Percentiles rank a stretch among this genome's conserved stretches.
phyloP scores from a whole-genome alignment of 1,140 invertebrate species.

The Drosophila suzukii region DNA sequence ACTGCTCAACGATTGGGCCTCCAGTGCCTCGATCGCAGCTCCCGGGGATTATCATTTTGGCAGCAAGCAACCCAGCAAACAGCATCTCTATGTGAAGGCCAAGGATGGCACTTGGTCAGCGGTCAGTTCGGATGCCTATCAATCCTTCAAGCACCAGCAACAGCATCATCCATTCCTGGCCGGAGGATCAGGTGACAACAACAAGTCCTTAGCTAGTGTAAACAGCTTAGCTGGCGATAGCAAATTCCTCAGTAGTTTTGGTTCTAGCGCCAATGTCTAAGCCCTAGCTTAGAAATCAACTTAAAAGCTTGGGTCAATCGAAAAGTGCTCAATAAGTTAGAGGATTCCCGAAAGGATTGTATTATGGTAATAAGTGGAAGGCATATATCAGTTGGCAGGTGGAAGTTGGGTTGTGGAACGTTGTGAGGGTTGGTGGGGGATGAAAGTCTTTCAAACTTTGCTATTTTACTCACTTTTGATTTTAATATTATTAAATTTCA shows the following conservation, averaged over 20 bases:
- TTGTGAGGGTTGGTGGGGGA: conserved; percentile 12
- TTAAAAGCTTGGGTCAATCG: conserved; percentile 29
- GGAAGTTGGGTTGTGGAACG: conserved; percentile 24
- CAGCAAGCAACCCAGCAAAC: conserved; percentile 77
- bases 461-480: neutral
- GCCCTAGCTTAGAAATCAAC: conserved; percentile 1
- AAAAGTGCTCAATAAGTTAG: conserved; percentile 64
- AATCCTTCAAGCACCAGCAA: conserved; percentile 68
- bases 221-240: conserved; percentile 67
- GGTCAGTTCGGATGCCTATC: conserved; percentile 80
- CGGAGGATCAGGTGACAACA: conserved; percentile 65
- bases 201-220: conserved; percentile 67
- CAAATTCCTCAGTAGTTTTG: conserved; percentile 82
- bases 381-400: conserved; percentile 19
- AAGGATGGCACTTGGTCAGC: conserved; percentile 84
- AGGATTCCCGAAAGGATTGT: neutral
- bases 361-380: neutral
- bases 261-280: conserved; percentile 75
- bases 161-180: conserved; percentile 63
- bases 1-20: conserved; percentile 81
- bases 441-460: neutral
- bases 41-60: conserved; percentile 78
- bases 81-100: conserved; percentile 82
- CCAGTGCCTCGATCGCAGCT: conserved; percentile 74
- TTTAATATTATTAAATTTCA: neutral